Base-by-base conservation (phyloP, 2,797 vertebrate species). In the Moxostoma hubbsi region DNA sequence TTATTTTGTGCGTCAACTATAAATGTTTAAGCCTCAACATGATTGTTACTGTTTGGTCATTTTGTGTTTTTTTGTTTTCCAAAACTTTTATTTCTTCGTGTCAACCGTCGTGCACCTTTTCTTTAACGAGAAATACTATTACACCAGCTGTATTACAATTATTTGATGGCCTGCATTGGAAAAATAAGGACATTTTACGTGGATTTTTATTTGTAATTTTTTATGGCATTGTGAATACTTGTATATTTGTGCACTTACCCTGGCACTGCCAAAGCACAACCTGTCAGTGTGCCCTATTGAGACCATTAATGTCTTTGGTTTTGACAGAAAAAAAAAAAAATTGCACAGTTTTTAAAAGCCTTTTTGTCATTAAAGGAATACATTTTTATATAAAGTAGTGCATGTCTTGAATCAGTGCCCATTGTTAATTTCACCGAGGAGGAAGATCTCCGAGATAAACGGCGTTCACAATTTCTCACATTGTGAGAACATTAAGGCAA, bases 321-420 rank as follows among this genome's bases (percentile, higher is more conserved):
- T 79, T 82, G 82, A 84, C 82, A 24, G 24, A 24, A 3, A 24
- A 2, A 24, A 24, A 24, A 24, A 24, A 24, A 24, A 24, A 24
- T 24, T 24, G 24, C 24, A 94, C 93, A 94, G 92, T 94, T 93
- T 93, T 89, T 24, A 92, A 87, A 75, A 75, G 90, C 90, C 92
- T 91, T 89, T 93, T 93, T 92, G 90, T 94, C 92, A 94, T 94
- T 94, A 94, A 94, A 91, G 85, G 87, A 91, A 90, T 88, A 92
- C 90, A 89, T 93, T 92, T 82, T 84, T 85, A 80, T 92, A 93
- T 70, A 83, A 86, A 63, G 45, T 73, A 50, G 13, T 64, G 69
- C 24, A 13, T 73, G 51, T 66, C 59, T 0, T 73, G 18, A 65
- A 55, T 79, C 51, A 49, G 3, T 73, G 77, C 7, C 47, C 7